These are phyloP conservation scores for Champsocephalus esox DNA, from an alignment of 2,797 vertebrate species.

Conservation along the genomic window DNA sequence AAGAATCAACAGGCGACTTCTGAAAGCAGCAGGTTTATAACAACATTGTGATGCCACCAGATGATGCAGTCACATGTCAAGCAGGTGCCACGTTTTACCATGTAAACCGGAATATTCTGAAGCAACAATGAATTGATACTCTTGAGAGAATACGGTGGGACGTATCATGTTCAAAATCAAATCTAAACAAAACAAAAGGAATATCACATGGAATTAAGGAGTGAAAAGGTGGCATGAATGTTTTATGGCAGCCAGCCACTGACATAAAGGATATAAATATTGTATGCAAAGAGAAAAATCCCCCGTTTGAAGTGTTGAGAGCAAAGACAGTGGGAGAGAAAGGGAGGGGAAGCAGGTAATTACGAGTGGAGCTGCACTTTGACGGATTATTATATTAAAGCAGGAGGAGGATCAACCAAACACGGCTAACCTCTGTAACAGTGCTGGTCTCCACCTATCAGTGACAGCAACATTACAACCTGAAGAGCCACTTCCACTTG, in stretches of 20 bases:
- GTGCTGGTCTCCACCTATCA: conserved; percentile 79
- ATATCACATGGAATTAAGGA: conserved; percentile 80
- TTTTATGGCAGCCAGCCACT: conserved; percentile 80
- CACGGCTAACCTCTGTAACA: conserved; percentile 79
- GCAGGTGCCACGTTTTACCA: conserved; percentile 34
- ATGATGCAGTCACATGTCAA: conserved; percentile 40
- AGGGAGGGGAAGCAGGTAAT: conserved; percentile 82
- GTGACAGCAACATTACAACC: conserved; percentile 74
- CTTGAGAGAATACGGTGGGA: conserved; percentile 62
- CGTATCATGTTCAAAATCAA: conserved; percentile 69
- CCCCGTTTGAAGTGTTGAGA: conserved; percentile 82
- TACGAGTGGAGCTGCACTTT: conserved; percentile 81
- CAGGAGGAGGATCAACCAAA: conserved; percentile 83
- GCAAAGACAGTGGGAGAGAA: conserved; percentile 73
- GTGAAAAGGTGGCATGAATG: conserved; percentile 78
- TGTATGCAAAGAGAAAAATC: conserved; percentile 80
- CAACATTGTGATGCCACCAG: conserved; percentile 22
- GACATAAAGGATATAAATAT: conserved; percentile 86
- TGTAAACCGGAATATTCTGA: conserved; percentile 48
- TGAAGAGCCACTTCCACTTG: conserved; percentile 74
- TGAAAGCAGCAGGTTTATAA: conserved; percentile 9
- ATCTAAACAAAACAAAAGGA: conserved; percentile 83
- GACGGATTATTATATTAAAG: conserved; percentile 84
- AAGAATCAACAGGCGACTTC: conserved; percentile 42
- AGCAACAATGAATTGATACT: conserved; percentile 59